Evolutionary conservation across 2,888 invertebrate genomes (phyloP).

Genomic region (Cheilosia variabilis): DNA sequence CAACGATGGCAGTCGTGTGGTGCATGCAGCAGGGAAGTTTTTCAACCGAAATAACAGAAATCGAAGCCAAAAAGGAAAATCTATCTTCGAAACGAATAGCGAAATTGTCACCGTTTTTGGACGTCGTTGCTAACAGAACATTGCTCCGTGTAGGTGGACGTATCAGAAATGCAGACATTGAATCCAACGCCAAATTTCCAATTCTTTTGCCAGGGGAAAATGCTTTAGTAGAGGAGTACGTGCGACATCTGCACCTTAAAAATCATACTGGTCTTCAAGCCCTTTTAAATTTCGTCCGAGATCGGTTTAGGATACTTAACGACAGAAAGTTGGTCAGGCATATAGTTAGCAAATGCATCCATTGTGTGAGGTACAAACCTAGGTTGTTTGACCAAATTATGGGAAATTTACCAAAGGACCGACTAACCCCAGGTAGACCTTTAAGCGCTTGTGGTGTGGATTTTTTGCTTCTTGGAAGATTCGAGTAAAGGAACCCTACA

Average conservation of each 20-base stretch:
- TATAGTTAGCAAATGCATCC: too few relatives aligned
- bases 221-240: not conserved
- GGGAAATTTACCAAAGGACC: not conserved
- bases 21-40: too few relatives aligned
- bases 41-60: too few relatives aligned
- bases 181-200: not conserved
- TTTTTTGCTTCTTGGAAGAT: constrained; percentile 37
- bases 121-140: not conserved
- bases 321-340: too few relatives aligned
- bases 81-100: too few relatives aligned
- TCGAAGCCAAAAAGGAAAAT: too few relatives aligned
- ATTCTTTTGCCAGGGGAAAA: not conserved
- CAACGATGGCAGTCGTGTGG: too few relatives aligned
- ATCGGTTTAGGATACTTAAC: not conserved
- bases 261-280: not conserved
- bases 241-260: not conserved
- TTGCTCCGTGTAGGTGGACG: not conserved
- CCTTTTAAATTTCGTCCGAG: not conserved
- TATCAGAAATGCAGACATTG: not conserved
- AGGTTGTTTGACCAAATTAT: constrained; percentile 25
- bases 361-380: not conserved
- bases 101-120: too few relatives aligned
- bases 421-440: constrained; percentile 8
- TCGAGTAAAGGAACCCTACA: constrained; percentile 30
- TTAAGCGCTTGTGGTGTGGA: constrained; percentile 38